These are phyloP conservation scores for Pocota personata DNA, from an alignment of 2,888 invertebrate species.

Conservation along the genomic window DNA sequence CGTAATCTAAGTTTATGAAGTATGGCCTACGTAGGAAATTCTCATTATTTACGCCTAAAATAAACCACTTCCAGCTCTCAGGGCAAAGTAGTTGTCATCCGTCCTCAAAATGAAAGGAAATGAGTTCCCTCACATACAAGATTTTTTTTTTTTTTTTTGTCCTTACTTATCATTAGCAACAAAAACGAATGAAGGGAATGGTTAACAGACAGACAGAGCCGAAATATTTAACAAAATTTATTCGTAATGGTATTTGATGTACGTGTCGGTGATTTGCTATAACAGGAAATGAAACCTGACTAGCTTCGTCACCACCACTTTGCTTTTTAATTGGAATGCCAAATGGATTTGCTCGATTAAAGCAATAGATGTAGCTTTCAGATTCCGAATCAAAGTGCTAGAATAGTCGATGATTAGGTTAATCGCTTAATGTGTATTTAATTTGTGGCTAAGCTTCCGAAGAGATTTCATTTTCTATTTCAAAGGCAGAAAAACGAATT, in stretches of 20 bases:
- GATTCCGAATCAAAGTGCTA: not conserved
- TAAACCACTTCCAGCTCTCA: constrained; percentile 24
- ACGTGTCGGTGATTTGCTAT: constrained; percentile 27
- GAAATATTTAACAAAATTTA: constrained; percentile 23
- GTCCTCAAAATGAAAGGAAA: constrained; percentile 8
- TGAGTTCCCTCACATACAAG: not conserved
- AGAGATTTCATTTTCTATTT: not conserved
- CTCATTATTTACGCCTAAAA: constrained; percentile 49
- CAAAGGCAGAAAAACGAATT: not conserved
- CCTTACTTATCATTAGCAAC: constrained; percentile 1
- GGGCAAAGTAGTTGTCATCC: not conserved
- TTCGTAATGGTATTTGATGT: constrained; percentile 22
- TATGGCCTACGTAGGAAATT: constrained; percentile 15
- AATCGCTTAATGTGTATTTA: constrained; percentile 6
- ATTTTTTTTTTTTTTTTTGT: not conserved
- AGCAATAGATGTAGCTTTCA: not conserved
- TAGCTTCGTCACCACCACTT: not conserved
- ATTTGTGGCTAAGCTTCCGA: not conserved
- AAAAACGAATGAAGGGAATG: not conserved
- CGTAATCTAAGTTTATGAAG: constrained; percentile 48
- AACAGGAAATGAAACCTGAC: not conserved
- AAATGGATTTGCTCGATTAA: constrained; percentile 6
- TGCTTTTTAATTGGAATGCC: not conserved
- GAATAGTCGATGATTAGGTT: not conserved
- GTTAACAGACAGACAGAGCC: not conserved